These are phyloP conservation scores for Nomada fabriciana DNA, from an alignment of 2,888 invertebrate genomes.

Conservation along the genomic window DNA sequence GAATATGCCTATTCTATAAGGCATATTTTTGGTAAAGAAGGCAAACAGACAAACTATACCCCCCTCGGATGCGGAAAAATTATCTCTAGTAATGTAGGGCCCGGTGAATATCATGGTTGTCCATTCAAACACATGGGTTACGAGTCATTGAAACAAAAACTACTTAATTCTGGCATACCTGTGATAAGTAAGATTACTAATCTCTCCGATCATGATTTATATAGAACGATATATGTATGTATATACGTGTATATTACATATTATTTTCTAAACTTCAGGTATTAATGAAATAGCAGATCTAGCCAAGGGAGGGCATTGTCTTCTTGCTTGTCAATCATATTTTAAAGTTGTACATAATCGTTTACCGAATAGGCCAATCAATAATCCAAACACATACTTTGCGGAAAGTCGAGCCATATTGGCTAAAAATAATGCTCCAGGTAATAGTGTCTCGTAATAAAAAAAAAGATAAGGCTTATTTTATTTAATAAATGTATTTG, in stretches of 20 bases:
- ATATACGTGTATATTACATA: slow-evolving; percentile 11
- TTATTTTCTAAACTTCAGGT: slow-evolving; percentile 84
- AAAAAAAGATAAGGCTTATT: neutral
- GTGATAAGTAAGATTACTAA: slow-evolving; percentile 85
- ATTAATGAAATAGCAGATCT: slow-evolving; percentile 90
- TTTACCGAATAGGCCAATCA: no score
- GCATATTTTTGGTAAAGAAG: slow-evolving; percentile 98
- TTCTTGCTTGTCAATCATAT: slow-evolving; percentile 95
- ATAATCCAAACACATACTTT: no score
- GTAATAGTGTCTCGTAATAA: neutral
- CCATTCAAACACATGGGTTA: slow-evolving; percentile 94
- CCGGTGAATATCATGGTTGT: slow-evolving; percentile 96
- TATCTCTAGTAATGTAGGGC: slow-evolving; percentile 90
- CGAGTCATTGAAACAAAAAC: slow-evolving; percentile 89
- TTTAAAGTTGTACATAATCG: slow-evolving; percentile 92
- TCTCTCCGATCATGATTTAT: neutral
- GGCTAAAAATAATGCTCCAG: slow-evolving; percentile 61
- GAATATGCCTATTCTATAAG: slow-evolving; percentile 95
- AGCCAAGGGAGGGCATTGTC: slow-evolving; percentile 92
- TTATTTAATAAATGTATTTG: neutral
- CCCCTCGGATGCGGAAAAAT: slow-evolving; percentile 96
- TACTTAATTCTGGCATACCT: slow-evolving; percentile 89
- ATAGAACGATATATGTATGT: neutral
- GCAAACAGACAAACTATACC: slow-evolving; percentile 94
- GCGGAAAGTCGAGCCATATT: no score